Percentiles rank a stretch among this genome's conserved stretches.
These are phyloP conservation scores for Urocitellus parryii DNA, from an alignment of 2,113 vertebrate species.

Conservation along the genomic window DNA sequence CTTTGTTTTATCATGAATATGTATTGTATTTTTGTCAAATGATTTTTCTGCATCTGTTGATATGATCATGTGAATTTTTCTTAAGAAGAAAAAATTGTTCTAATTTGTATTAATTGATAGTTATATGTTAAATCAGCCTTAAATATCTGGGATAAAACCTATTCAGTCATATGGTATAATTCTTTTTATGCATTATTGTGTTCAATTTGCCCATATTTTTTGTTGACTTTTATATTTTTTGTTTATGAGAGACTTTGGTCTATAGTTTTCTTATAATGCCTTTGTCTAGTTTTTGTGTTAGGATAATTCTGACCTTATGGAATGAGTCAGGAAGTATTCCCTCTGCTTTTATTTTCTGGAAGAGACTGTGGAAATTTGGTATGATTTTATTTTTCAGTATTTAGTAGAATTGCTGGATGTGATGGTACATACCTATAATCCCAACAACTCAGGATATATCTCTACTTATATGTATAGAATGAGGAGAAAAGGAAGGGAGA, in stretches of 20 bases:
- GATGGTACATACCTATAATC: too few relatives aligned
- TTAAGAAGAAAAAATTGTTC: too few relatives aligned
- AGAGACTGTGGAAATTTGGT: background rate
- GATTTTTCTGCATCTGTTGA: background rate
- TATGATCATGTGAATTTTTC: background rate
- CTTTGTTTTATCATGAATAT: too few relatives aligned
- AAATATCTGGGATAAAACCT: background rate
- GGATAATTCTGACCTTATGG: background rate
- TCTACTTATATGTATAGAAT: too few relatives aligned
- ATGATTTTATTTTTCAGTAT: background rate
- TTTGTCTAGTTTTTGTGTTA: background rate
- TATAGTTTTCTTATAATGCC: conserved; percentile 17
- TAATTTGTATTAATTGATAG: background rate
- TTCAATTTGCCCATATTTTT: background rate
- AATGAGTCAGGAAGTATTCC: conserved; percentile 17
- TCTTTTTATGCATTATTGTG: background rate
- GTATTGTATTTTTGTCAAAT: background rate
- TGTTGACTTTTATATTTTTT: background rate
- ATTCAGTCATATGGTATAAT: background rate
- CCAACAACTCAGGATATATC: too few relatives aligned
- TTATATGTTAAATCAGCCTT: background rate
- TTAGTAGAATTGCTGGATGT: background rate
- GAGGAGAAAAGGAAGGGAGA: too few relatives aligned
- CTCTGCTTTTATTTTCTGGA: conserved; percentile 21
- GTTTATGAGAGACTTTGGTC: background rate